A percentile compares a stretch with the other conserved stretches of the same genome.
Conservation (phyloP, 2,888 invertebrate genomes). For the Polydrusus pterygomalis region DNA sequence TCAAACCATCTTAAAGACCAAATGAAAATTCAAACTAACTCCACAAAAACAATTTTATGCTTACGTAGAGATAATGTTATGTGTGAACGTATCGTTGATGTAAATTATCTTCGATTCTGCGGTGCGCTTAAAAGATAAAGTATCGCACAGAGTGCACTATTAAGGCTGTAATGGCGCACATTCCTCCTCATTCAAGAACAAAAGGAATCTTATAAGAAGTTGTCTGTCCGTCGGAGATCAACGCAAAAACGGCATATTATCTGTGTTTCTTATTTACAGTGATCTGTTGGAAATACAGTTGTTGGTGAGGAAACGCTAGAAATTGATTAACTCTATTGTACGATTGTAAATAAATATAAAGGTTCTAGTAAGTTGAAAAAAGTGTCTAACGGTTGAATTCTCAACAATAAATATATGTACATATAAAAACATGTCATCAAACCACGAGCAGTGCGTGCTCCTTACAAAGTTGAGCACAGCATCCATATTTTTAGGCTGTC, state of each 20-base stretch:
- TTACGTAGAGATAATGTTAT: constrained; percentile 61
- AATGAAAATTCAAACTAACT: constrained; percentile 30
- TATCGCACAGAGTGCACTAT: constrained; percentile 65
- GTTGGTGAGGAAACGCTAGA: constrained; percentile 4
- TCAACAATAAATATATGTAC: too few species aligned
- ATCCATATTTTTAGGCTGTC: too few species aligned
- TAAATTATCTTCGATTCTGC: constrained; percentile 63
- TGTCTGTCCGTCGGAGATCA: constrained; percentile 56
- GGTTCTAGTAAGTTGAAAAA: too few species aligned
- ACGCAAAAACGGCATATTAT: constrained; percentile 57
- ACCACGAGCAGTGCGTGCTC: too few species aligned
- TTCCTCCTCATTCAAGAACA: constrained; percentile 66
- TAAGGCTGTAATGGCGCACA: constrained; percentile 64
- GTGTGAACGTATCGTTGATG: constrained; percentile 65
- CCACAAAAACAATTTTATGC: constrained; percentile 4
- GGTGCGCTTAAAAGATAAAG: constrained; percentile 65
- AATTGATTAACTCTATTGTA: constrained; percentile 22
- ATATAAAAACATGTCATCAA: too few species aligned
- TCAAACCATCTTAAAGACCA: constrained; percentile 21
- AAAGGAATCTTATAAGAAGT: constrained; percentile 65
- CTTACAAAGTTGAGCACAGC: too few species aligned
- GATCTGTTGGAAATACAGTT: constrained; percentile 25
- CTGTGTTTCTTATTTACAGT: constrained; percentile 53
- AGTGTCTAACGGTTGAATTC: too few species aligned
- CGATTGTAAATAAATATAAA: not conserved